These are phyloP conservation scores for Colletes gigas DNA, from an alignment of 1,140 invertebrate genomes.

Conservation along the genomic window DNA sequence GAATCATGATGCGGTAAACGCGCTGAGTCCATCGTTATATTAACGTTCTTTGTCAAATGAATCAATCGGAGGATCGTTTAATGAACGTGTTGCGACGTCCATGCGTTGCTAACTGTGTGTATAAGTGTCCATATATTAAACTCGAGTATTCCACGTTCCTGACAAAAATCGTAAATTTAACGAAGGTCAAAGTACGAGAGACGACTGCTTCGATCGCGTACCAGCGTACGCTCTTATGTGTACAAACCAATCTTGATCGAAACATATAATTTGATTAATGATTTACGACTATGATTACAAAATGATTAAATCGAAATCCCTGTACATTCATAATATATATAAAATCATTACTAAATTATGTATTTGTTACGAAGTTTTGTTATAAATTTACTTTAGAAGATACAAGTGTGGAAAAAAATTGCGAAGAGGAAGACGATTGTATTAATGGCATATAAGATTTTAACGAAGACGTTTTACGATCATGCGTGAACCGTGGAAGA, in stretches of 20 bases:
- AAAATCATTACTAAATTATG: too few species aligned
- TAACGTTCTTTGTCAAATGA: neutral
- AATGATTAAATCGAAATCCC: too few species aligned
- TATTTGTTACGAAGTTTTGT: too few species aligned
- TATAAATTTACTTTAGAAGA: too few species aligned
- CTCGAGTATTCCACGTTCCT: neutral
- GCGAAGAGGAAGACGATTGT: too few species aligned
- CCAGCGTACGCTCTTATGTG: constrained; percentile 17
- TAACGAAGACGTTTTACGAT: too few species aligned
- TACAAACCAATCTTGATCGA: neutral
- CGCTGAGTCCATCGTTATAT: neutral
- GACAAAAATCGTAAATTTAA: constrained; percentile 23
- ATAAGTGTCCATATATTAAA: neutral
- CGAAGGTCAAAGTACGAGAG: constrained; percentile 11
- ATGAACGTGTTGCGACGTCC: neutral
- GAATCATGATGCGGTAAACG: neutral
- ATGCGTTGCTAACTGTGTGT: neutral
- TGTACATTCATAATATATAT: too few species aligned
- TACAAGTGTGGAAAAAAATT: too few species aligned
- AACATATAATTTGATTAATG: too few species aligned
- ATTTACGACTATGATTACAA: too few species aligned
- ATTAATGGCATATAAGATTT: too few species aligned
- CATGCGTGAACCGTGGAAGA: too few species aligned
- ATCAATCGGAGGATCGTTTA: neutral
- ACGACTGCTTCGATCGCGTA: constrained; percentile 13